Conservation (phyloP, 2,888 invertebrate genomes). For the Stenolophus ochropezus region DNA sequence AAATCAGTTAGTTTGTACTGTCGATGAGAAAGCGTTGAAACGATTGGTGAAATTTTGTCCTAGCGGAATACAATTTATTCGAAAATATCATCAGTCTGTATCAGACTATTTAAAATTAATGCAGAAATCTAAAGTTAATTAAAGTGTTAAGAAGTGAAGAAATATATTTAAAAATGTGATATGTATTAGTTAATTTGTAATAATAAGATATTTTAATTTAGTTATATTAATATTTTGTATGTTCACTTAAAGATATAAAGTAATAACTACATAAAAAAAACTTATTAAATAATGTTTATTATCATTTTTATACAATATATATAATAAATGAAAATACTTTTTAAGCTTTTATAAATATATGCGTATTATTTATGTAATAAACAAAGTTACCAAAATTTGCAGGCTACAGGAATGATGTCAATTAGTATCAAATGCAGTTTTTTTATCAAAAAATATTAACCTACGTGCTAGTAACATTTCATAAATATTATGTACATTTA, state of each 20-base stretch:
- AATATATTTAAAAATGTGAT: background rate
- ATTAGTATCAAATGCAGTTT: background rate
- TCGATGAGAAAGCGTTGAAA: constrained; percentile 58
- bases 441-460: background rate
- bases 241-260: background rate
- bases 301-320: background rate
- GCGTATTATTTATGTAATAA: background rate
- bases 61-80: constrained; percentile 57
- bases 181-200: background rate
- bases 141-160: background rate
- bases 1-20: constrained; percentile 41
- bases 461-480: background rate
- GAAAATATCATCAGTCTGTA: constrained; percentile 53
- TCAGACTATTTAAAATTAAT: constrained; percentile 43
- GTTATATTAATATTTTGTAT: background rate
- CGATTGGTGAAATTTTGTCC: constrained; percentile 53
- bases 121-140: background rate
- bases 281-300: background rate
- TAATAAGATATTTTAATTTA: background rate
- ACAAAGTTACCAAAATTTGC: background rate
- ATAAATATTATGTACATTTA: background rate
- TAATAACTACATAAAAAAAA: background rate
- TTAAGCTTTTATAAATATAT: background rate
- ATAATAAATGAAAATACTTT: background rate
- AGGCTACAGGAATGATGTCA: background rate